Percentiles rank a stretch among this genome's conserved stretches.
Evolutionary conservation across 2,888 invertebrate species (phyloP).

Genomic region (Cabera pusaria): DNA sequence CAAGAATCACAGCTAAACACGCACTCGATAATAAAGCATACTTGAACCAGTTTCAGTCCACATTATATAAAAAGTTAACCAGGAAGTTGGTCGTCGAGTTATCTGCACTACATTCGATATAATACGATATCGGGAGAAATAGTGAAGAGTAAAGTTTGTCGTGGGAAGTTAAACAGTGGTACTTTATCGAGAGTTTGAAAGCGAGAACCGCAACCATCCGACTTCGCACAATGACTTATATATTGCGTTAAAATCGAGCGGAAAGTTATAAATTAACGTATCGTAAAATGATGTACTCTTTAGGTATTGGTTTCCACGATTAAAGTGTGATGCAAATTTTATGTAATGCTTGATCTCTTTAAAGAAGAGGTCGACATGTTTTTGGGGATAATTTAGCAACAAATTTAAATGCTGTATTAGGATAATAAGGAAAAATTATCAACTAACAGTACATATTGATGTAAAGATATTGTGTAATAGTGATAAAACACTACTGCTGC

Average conservation of each 20-base stretch:
- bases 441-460: too few relatives aligned
- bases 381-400: too few relatives aligned
- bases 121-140: constrained; percentile 51
- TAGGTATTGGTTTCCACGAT: too few relatives aligned
- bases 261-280: background rate
- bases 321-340: too few relatives aligned
- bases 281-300: too few relatives aligned
- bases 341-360: too few relatives aligned
- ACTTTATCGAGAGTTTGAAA: constrained; percentile 44
- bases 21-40: constrained; percentile 15
- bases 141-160: constrained; percentile 52
- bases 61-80: constrained; percentile 44
- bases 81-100: constrained; percentile 40
- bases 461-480: too few relatives aligned
- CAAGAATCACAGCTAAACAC: constrained; percentile 14
- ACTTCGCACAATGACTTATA: constrained; percentile 37
- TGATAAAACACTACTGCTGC: too few relatives aligned
- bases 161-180: constrained; percentile 55
- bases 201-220: constrained; percentile 45
- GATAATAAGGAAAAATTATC: too few relatives aligned
- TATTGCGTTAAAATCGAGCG: constrained; percentile 6
- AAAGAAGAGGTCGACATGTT: too few relatives aligned
- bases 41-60: constrained; percentile 39
- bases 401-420: too few relatives aligned
- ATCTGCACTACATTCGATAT: constrained; percentile 48